phyloP scores from a whole-genome alignment of 1,140 invertebrate genomes.

The Drosophila nannoptera region DNA sequence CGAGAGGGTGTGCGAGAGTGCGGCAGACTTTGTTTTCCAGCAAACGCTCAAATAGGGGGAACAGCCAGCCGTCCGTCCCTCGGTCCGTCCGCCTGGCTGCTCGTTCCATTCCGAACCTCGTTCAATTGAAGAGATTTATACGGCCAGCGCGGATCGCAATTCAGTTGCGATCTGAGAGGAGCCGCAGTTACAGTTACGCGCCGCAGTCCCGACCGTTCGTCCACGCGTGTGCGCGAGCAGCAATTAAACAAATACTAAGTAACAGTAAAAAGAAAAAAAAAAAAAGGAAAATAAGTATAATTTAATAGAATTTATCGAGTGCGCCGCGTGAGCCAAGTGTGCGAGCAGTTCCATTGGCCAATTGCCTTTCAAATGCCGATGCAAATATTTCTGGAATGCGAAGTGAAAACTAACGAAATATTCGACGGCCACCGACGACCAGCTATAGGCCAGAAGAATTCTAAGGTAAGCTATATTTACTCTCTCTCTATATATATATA shows the following conservation, averaged over 20 bases:
- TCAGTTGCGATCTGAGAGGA: constrained; percentile 64
- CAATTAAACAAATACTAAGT: constrained; percentile 23
- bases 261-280: neutral
- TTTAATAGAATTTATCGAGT: constrained; percentile 15
- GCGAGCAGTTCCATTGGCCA: constrained; percentile 29
- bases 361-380: constrained; percentile 35
- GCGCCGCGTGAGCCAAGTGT: constrained; percentile 17
- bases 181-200: constrained; percentile 41
- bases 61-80: constrained; percentile 18
- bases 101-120: constrained; percentile 62
- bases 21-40: constrained; percentile 19
- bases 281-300: constrained; percentile 12
- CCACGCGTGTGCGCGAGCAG: neutral
- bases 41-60: constrained; percentile 32
- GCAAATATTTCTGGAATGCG: constrained; percentile 63
- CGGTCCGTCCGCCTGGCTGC: too few species aligned
- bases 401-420: constrained; percentile 45
- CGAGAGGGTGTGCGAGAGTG: constrained; percentile 20
- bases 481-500: constrained; percentile 18
- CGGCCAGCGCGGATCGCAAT: constrained; percentile 28
- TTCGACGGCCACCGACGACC: too few species aligned
- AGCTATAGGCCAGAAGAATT: constrained; percentile 14
- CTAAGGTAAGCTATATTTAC: constrained; percentile 7
- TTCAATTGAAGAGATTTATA: constrained; percentile 74
- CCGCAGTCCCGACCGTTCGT: constrained; percentile 3